A percentile compares a stretch with the other conserved stretches of the same genome.
phyloP scores from a whole-genome alignment of 2,113 vertebrate genomes.

The Coptodon rendalli region DNA sequence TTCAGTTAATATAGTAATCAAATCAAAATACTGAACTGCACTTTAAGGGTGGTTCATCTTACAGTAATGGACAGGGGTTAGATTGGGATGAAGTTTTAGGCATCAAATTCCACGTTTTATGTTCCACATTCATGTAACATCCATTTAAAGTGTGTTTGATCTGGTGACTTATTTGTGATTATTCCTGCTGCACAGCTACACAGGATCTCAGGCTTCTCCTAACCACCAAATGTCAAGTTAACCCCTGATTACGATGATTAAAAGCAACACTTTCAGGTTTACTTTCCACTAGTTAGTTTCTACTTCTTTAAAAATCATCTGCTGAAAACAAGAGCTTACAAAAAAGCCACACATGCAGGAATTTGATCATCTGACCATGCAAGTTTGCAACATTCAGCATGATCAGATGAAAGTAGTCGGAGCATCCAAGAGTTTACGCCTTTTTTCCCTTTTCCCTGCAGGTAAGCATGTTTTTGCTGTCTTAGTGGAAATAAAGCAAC shows the following conservation, averaged over 20 bases:
- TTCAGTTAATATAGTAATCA: background rate
- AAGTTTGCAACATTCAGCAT: background rate
- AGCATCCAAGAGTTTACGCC: background rate
- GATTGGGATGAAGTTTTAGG: background rate
- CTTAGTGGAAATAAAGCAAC: background rate
- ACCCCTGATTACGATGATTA: background rate
- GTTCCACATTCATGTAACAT: background rate
- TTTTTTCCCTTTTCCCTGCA: background rate
- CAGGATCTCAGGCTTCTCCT: background rate
- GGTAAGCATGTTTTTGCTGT: background rate
- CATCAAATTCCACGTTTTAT: background rate
- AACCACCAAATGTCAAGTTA: background rate
- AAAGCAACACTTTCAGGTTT: background rate
- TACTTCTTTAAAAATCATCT: background rate
- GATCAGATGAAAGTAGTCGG: background rate
- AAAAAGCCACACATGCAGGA: rapidly evolving
- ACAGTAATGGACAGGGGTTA: background rate
- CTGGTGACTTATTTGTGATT: background rate
- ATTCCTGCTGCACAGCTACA: background rate
- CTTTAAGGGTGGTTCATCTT: background rate
- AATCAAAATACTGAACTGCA: background rate
- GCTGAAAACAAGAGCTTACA: background rate
- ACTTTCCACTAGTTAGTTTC: background rate
- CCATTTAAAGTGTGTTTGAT: background rate
- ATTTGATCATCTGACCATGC: background rate